These are phyloP conservation scores for Pangasianodon gigas DNA, from an alignment of 2,113 vertebrate genomes.

Conservation along the genomic window DNA sequence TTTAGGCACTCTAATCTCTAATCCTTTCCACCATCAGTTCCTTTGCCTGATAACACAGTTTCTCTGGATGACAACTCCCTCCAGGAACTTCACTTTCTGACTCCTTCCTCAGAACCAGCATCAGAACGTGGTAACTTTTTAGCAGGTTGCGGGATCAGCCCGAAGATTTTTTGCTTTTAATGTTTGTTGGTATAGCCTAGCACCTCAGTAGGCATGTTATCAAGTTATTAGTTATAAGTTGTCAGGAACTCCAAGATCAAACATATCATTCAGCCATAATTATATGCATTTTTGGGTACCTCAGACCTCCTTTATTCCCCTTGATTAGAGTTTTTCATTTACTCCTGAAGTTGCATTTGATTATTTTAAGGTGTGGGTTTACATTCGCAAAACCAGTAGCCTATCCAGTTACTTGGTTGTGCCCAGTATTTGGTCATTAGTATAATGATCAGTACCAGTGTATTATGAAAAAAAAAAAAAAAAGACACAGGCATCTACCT, in stretches of 20 bases:
- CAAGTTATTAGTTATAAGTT: neutral
- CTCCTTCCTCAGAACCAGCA: too few relatives aligned
- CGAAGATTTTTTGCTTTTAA: neutral
- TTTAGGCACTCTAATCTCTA: neutral
- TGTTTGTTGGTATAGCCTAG: neutral
- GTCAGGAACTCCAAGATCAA: neutral
- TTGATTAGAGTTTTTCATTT: neutral
- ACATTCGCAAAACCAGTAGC: neutral
- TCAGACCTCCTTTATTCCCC: neutral
- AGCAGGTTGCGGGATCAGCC: too few relatives aligned
- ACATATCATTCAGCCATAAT: neutral
- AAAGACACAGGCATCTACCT: neutral
- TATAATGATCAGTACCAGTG: conserved; percentile 10
- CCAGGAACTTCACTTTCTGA: neutral
- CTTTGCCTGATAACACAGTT: neutral
- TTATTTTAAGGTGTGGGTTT: neutral
- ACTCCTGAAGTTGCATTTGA: neutral
- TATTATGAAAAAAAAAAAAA: neutral
- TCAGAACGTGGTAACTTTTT: neutral
- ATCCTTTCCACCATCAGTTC: neutral
- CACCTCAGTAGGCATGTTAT: neutral
- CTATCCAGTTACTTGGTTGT: neutral
- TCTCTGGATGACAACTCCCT: neutral
- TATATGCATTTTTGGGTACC: neutral
- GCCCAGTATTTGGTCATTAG: conserved; percentile 18